Evolutionary conservation across 2,797 vertebrate species (phyloP).

Genomic region (Cygnus olor): DNA sequence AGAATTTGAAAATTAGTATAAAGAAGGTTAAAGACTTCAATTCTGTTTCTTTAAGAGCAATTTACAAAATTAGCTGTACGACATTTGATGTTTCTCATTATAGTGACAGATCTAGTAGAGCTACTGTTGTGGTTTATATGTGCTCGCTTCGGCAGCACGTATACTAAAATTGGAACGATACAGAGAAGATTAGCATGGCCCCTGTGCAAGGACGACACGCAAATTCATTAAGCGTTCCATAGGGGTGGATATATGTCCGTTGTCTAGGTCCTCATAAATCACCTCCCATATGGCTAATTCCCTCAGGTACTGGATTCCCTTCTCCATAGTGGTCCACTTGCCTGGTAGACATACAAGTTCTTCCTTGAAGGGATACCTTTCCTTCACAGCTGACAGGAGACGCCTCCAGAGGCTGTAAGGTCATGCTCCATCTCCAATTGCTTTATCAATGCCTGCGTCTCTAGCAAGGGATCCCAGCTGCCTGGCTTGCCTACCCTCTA

Average conservation of each 20-base stretch:
- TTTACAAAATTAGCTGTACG: neutral
- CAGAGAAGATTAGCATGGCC: conserved; percentile 79
- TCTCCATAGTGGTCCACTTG: too few relatives aligned
- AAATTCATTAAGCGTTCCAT: conserved; percentile 80
- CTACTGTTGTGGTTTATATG: neutral
- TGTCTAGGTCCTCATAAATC: too few relatives aligned
- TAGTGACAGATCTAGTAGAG: neutral
- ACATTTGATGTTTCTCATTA: neutral
- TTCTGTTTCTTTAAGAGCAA: neutral
- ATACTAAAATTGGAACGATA: conserved; percentile 81
- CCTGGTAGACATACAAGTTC: too few relatives aligned
- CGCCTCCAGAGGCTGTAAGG: too few relatives aligned
- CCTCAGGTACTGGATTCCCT: too few relatives aligned
- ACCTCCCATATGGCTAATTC: too few relatives aligned
- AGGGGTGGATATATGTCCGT: neutral
- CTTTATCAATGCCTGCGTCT: too few relatives aligned
- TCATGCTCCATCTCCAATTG: too few relatives aligned
- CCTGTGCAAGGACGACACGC: conserved; percentile 72
- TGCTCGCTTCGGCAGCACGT: neutral
- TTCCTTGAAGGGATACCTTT: too few relatives aligned
- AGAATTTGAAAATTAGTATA: neutral
- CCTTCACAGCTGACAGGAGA: too few relatives aligned
- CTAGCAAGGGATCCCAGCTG: too few relatives aligned
- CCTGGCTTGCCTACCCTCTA: too few relatives aligned
- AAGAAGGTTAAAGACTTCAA: neutral